Evolutionary conservation across 2,888 invertebrate species (phyloP).

Genomic region (Drosophila tripunctata): DNA sequence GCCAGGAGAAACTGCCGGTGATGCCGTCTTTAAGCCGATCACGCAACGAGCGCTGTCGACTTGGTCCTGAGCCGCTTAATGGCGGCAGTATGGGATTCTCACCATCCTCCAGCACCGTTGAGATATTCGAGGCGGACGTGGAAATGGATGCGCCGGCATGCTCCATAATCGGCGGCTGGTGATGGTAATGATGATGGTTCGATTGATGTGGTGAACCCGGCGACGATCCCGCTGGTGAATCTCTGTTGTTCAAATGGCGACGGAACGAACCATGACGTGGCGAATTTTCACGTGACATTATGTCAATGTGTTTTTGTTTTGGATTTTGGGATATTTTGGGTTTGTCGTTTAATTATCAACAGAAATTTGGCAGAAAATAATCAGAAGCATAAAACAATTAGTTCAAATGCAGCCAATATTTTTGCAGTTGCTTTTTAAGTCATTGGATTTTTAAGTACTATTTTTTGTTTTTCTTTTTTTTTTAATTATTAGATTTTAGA

Average conservation of each 20-base stretch:
- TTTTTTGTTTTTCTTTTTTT: conserved; percentile 18
- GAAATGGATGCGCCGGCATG: conserved; percentile 75
- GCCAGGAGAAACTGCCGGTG: conserved; percentile 91
- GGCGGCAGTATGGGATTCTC: conserved; percentile 82
- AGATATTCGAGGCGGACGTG: conserved; percentile 81
- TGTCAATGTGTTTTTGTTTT: conserved; percentile 35
- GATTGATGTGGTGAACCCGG: conserved; percentile 70
- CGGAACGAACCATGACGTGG: conserved; percentile 82
- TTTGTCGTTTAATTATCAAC: conserved; percentile 41
- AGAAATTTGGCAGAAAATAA: conserved; percentile 75
- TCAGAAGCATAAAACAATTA: conserved; percentile 76
- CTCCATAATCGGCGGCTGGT: conserved; percentile 79
- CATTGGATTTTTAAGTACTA: conserved; percentile 8
- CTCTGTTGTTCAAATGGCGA: conserved; percentile 73
- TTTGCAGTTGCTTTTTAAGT: conserved; percentile 24
- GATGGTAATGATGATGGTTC: conserved; percentile 60
- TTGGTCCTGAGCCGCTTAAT: conserved; percentile 85
- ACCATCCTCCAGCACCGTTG: conserved; percentile 76
- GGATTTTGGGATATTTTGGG: conserved; percentile 11
- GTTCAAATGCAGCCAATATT: conserved; percentile 69
- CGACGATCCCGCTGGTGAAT: conserved; percentile 45
- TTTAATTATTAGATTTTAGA: conserved; percentile 45
- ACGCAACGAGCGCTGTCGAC: conserved; percentile 90
- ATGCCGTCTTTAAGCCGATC: conserved; percentile 92
- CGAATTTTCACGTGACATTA: conserved; percentile 84